phyloP scores from a whole-genome alignment of 2,113 vertebrate species.

The Tauraco erythrolophus region DNA sequence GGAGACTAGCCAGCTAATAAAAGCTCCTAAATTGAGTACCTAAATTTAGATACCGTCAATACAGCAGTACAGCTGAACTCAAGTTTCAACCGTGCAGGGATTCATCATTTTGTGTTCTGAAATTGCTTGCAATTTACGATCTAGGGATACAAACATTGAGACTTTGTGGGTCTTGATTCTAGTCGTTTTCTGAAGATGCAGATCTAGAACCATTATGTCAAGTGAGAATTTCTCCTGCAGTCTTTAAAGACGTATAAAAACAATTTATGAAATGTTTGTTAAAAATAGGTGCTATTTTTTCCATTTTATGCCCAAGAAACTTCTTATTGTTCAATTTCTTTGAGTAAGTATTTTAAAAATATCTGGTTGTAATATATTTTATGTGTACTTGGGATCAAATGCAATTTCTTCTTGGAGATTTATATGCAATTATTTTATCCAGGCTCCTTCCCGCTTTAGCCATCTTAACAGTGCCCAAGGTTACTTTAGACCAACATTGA shows the following conservation, averaged over 20 bases:
- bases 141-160: background rate
- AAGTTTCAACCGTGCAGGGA: background rate
- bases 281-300: background rate
- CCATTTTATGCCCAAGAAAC: background rate
- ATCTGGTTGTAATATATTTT: constrained; percentile 45
- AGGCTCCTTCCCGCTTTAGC: constrained; percentile 22
- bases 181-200: background rate
- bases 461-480: constrained; percentile 31
- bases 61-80: background rate
- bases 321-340: constrained; percentile 12
- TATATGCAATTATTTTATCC: constrained; percentile 59
- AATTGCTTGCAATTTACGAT: background rate
- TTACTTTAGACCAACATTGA: constrained; percentile 58
- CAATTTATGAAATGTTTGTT: background rate
- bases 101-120: background rate
- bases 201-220: background rate
- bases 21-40: background rate
- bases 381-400: constrained; percentile 47
- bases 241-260: background rate
- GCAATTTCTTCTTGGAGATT: constrained; percentile 54
- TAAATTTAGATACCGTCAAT: background rate
- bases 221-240: background rate
- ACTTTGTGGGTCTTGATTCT: background rate
- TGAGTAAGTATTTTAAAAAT: constrained; percentile 26
- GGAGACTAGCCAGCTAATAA: background rate